Percentiles rank a stretch among this genome's conserved stretches.
These are phyloP conservation scores for Liolophura sinensis DNA, from an alignment of 1,140 invertebrate species.

Conservation along the genomic window DNA sequence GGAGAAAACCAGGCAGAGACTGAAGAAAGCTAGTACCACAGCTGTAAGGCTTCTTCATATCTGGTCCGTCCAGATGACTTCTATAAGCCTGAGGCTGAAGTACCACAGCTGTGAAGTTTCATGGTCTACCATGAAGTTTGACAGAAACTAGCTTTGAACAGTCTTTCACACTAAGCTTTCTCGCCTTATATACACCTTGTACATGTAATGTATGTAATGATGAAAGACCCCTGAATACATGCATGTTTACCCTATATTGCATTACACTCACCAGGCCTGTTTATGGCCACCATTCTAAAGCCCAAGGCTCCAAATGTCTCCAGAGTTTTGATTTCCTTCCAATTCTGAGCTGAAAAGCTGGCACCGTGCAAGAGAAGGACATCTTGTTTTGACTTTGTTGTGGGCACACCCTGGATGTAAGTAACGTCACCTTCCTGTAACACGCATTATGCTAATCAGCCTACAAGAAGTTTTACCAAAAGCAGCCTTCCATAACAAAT, in stretches of 20 bases:
- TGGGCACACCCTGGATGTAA: slow-evolving; percentile 15
- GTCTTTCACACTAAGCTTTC: neutral
- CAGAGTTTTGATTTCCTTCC: slow-evolving; percentile 55
- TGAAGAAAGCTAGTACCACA: too few species aligned
- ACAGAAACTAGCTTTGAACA: neutral
- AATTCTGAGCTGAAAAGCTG: slow-evolving; percentile 56
- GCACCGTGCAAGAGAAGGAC: slow-evolving; percentile 59
- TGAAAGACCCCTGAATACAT: neutral
- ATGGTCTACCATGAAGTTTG: too few species aligned
- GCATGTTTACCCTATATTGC: neutral
- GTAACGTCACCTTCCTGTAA: slow-evolving; percentile 17
- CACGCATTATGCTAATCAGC: slow-evolving; percentile 10
- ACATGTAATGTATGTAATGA: neutral
- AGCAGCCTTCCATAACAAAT: neutral
- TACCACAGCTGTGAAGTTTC: too few species aligned
- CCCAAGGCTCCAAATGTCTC: slow-evolving; percentile 54
- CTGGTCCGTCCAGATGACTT: too few species aligned
- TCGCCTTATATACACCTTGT: neutral
- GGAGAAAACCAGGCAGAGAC: too few species aligned
- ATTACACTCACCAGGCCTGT: slow-evolving; percentile 55
- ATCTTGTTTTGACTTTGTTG: slow-evolving; percentile 15
- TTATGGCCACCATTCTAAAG: slow-evolving; percentile 55
- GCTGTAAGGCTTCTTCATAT: too few species aligned
- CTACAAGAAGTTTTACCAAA: slow-evolving; percentile 71
- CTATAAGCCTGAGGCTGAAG: too few species aligned